Evolutionary conservation across 2,888 invertebrate species (phyloP).

Genomic region (Cerastis leucographa): DNA sequence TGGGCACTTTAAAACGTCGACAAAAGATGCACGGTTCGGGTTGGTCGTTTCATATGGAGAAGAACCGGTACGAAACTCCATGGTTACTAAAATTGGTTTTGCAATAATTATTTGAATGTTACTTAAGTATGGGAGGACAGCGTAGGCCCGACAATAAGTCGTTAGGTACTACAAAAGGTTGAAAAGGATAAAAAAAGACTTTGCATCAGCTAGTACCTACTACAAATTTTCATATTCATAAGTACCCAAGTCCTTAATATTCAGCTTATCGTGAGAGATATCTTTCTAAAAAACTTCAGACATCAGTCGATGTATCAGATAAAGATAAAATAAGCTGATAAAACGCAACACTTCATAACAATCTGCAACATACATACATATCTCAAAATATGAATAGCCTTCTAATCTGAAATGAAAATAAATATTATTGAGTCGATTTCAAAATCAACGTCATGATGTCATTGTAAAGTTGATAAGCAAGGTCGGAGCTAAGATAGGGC

Average conservation of each 20-base stretch:
- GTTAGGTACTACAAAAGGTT: no score
- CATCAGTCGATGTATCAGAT: slow-evolving; percentile 39
- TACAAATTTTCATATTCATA: not conserved
- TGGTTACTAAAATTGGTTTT: no score
- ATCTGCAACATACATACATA: slow-evolving; percentile 10
- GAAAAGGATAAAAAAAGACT: no score
- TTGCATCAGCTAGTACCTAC: not conserved
- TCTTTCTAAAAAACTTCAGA: slow-evolving; percentile 23
- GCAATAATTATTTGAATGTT: no score
- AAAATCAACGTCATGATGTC: not conserved
- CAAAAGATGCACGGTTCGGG: no score
- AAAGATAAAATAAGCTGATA: slow-evolving; percentile 42
- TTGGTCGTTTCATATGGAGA: no score
- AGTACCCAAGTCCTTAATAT: not conserved
- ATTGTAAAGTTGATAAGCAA: not conserved
- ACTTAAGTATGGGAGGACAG: no score
- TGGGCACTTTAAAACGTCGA: no score
- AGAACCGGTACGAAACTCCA: no score
- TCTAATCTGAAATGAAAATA: not conserved
- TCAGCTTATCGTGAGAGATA: slow-evolving; percentile 18
- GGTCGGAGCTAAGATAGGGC: not conserved
- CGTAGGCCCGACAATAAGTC: no score
- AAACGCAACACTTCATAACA: slow-evolving; percentile 13
- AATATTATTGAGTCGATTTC: not conserved
- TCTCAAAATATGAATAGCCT: slow-evolving; percentile 7